Conservation (phyloP, 2,888 invertebrate species). For the Gari tellinella region DNA sequence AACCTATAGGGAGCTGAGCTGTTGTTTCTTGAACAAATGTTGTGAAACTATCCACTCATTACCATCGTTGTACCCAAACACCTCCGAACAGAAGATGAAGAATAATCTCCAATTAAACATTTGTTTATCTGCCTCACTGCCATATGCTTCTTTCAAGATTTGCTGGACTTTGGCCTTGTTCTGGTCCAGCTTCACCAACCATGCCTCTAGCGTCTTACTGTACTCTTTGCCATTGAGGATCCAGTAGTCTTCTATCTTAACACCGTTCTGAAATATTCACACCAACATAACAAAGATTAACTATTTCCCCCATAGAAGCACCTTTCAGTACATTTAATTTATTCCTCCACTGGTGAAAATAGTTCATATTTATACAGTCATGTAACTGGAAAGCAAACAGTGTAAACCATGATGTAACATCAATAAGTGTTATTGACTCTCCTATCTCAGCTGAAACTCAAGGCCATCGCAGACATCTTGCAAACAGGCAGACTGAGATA, state of each 20-base stretch:
- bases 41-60: slow-evolving; percentile 79
- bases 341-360: too few species aligned
- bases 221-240: slow-evolving; percentile 74
- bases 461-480: too few species aligned
- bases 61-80: slow-evolving; percentile 76
- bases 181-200: slow-evolving; percentile 70
- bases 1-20: slow-evolving; percentile 57
- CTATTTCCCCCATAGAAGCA: too few species aligned
- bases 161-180: slow-evolving; percentile 69
- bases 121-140: slow-evolving; percentile 72
- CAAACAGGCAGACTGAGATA: too few species aligned
- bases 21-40: slow-evolving; percentile 75
- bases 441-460: too few species aligned
- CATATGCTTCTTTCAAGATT: slow-evolving; percentile 69
- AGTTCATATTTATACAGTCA: too few species aligned
- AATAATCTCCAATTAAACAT: slow-evolving; percentile 79
- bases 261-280: slow-evolving; percentile 70
- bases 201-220: slow-evolving; percentile 76
- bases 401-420: too few species aligned
- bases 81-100: slow-evolving; percentile 80
- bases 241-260: slow-evolving; percentile 75
- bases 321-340: too few species aligned
- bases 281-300: background rate
- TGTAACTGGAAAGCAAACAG: too few species aligned
- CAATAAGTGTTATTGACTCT: too few species aligned